Conservation (phyloP, 2,888 invertebrate genomes). For the Rhingia campestris region DNA sequence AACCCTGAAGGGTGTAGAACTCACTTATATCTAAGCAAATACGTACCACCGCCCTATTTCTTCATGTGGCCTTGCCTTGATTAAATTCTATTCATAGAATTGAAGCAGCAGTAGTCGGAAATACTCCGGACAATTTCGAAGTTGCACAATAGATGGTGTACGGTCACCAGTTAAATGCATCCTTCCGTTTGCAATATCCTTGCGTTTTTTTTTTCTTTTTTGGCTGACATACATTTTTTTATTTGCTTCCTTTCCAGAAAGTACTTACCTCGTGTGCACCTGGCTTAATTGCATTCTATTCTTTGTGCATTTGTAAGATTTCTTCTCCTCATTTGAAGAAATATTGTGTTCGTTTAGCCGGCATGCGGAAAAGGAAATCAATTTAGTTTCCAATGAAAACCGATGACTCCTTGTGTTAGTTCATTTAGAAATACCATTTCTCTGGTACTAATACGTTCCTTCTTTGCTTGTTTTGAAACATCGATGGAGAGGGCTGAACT, state of each 20-base stretch:
- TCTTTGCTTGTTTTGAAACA: neutral
- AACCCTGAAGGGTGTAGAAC: neutral
- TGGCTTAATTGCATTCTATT: slow-evolving; percentile 58
- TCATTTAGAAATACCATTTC: slow-evolving; percentile 12
- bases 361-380: neutral
- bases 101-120: neutral
- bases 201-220: no score
- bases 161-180: neutral
- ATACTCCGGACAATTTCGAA: neutral
- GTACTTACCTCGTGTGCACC: slow-evolving; percentile 12
- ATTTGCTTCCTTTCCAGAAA: neutral
- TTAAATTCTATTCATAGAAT: neutral
- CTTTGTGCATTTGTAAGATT: slow-evolving; percentile 41
- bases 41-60: neutral
- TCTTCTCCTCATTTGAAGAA: slow-evolving; percentile 10
- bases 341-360: neutral
- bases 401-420: neutral
- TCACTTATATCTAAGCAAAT: neutral
- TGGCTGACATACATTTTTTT: no score
- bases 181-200: neutral
- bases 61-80: neutral
- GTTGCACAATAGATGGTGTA: neutral
- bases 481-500: neutral
- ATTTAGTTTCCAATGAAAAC: slow-evolving; percentile 27
- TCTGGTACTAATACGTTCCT: neutral